These are phyloP conservation scores for Xylocampa areola DNA, from an alignment of 2,888 invertebrate species.

Conservation along the genomic window DNA sequence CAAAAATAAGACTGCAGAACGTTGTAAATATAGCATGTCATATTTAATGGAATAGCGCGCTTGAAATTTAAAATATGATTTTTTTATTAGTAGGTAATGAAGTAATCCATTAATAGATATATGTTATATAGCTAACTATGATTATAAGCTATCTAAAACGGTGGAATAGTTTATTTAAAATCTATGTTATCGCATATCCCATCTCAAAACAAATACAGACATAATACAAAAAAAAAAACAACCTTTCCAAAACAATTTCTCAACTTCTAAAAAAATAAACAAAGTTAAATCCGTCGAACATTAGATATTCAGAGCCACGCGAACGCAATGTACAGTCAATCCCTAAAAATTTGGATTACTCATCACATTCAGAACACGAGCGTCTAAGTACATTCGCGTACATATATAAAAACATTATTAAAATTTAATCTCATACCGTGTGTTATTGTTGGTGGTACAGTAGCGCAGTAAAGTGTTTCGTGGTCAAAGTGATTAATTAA, in stretches of 20 bases:
- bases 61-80: too few relatives aligned
- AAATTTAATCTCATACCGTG: slow-evolving; percentile 61
- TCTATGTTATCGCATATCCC: not conserved
- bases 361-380: slow-evolving; percentile 41
- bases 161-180: too few relatives aligned
- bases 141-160: too few relatives aligned
- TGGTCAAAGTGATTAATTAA: slow-evolving; percentile 45
- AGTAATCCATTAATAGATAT: too few relatives aligned
- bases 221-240: too few relatives aligned
- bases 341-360: slow-evolving; percentile 26
- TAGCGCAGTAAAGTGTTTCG: slow-evolving; percentile 54
- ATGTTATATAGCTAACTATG: too few relatives aligned
- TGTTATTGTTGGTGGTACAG: slow-evolving; percentile 56
- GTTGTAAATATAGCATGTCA: too few relatives aligned
- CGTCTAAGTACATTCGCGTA: slow-evolving; percentile 39
- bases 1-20: too few relatives aligned
- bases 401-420: slow-evolving; percentile 69
- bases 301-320: slow-evolving; percentile 24
- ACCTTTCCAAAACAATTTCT: not conserved
- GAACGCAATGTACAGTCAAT: slow-evolving; percentile 33
- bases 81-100: too few relatives aligned
- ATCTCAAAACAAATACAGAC: too few relatives aligned
- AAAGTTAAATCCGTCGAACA: slow-evolving; percentile 1
- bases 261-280: slow-evolving; percentile 1
- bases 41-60: too few relatives aligned